Conservation (phyloP, 2,797 vertebrate genomes). For the Intellagama lesueurii region DNA sequence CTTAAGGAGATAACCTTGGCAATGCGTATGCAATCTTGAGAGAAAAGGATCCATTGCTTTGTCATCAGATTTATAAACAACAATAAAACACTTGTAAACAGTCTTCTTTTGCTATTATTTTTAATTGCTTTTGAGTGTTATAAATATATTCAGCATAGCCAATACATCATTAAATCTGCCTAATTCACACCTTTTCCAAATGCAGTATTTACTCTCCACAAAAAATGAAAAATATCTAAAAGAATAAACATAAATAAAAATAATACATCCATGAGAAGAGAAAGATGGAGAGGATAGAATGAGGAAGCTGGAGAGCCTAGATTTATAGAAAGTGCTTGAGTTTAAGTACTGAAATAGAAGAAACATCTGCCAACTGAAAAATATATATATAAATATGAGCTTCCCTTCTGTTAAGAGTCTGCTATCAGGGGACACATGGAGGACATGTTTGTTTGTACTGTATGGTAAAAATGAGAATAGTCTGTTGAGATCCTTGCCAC, state of each 20-base stretch:
- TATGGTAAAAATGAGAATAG: not conserved
- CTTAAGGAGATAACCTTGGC: not conserved
- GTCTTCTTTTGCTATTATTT: not conserved
- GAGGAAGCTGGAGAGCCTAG: not conserved
- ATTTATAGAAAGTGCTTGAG: not conserved
- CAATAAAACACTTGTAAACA: not conserved
- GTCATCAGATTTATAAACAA: not conserved
- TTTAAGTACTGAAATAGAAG: not conserved
- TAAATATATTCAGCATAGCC: not conserved
- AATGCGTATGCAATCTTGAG: not conserved
- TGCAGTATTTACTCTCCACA: not conserved
- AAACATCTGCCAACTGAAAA: not conserved
- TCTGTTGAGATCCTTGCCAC: not conserved
- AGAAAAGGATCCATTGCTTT: not conserved
- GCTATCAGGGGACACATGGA: no score
- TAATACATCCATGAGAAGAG: not conserved
- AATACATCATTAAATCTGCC: not conserved
- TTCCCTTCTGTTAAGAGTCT: not conserved
- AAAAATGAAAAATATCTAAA: not conserved
- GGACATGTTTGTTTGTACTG: not conserved
- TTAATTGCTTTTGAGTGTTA: not conserved
- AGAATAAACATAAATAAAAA: not conserved
- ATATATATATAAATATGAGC: not conserved
- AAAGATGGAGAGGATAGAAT: not conserved
- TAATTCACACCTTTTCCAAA: not conserved